These are phyloP conservation scores for Monoplex corrugatus DNA, from an alignment of 2,888 invertebrate species.

Conservation along the genomic window DNA sequence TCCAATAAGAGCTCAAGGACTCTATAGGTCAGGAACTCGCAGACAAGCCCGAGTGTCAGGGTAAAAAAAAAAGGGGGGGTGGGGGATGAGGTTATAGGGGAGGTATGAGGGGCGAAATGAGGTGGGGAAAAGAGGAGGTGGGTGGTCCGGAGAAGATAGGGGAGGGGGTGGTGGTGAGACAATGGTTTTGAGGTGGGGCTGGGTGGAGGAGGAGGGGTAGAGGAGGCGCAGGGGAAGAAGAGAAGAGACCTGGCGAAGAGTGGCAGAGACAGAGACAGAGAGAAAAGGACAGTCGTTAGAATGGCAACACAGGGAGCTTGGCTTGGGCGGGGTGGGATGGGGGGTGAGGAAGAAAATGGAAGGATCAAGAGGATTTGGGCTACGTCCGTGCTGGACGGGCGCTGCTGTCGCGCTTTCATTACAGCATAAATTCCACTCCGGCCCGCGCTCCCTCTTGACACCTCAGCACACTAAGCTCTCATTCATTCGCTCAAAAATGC, in stretches of 20 bases:
- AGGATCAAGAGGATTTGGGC: conserved; percentile 49
- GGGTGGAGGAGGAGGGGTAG: background rate
- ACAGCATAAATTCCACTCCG: conserved; percentile 55
- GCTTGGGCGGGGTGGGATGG: background rate
- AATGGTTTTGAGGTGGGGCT: background rate
- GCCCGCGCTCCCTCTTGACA: conserved; percentile 19
- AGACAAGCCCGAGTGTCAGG: background rate
- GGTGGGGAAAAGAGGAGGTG: background rate
- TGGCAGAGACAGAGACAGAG: background rate
- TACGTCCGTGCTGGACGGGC: conserved; percentile 29
- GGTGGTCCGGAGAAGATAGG: background rate
- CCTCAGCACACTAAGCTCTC: conserved; percentile 51
- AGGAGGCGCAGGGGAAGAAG: background rate
- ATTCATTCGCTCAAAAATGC: conserved; percentile 57
- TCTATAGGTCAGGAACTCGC: conserved; percentile 31
- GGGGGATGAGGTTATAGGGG: background rate
- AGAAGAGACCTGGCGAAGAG: background rate
- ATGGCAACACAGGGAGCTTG: background rate
- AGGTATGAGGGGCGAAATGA: background rate
- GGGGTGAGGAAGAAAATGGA: conserved; percentile 44
- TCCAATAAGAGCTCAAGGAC: conserved; percentile 9
- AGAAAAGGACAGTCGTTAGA: background rate
- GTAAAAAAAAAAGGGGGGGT: background rate
- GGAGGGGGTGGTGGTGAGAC: background rate
- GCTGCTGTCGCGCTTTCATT: conserved; percentile 54